Evolutionary conservation across 2,888 invertebrate genomes (phyloP).

Genomic region (Rapana venosa): DNA sequence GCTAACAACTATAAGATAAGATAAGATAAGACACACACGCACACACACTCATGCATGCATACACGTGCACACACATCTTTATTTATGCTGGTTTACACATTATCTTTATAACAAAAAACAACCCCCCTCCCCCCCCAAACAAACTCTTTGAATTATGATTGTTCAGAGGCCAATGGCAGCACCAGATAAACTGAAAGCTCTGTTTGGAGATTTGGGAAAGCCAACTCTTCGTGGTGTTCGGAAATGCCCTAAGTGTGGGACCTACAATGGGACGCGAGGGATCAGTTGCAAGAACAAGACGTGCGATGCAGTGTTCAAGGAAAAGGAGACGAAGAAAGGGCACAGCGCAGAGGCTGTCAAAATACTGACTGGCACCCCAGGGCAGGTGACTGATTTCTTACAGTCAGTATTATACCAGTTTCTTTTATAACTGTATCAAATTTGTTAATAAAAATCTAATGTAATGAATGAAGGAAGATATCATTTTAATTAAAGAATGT

Average conservation of each 20-base stretch:
- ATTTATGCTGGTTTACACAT: too few species aligned
- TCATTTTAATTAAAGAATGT: not conserved
- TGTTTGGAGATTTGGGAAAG: slow-evolving; percentile 82
- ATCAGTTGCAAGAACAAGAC: slow-evolving; percentile 85
- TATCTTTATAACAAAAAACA: too few species aligned
- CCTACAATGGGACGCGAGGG: slow-evolving; percentile 87
- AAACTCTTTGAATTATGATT: not conserved
- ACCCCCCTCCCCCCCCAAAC: not conserved
- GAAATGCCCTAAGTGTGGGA: slow-evolving; percentile 87
- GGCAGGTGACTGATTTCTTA: slow-evolving; percentile 64
- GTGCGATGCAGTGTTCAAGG: slow-evolving; percentile 85
- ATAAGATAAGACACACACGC: too few species aligned
- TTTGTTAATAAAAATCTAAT: not conserved
- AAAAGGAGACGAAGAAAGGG: slow-evolving; percentile 80
- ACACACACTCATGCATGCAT: too few species aligned
- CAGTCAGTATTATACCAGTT: not conserved
- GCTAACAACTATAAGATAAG: too few species aligned
- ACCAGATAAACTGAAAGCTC: slow-evolving; percentile 66
- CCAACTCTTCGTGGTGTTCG: slow-evolving; percentile 86
- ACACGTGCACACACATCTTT: too few species aligned
- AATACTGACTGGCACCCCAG: slow-evolving; percentile 82
- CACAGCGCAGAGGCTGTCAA: slow-evolving; percentile 84
- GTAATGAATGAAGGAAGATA: not conserved
- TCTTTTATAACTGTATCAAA: not conserved
- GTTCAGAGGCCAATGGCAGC: slow-evolving; percentile 44